Evolutionary conservation across 1,140 invertebrate species (phyloP).

Genomic region (Orchestia grillus): DNA sequence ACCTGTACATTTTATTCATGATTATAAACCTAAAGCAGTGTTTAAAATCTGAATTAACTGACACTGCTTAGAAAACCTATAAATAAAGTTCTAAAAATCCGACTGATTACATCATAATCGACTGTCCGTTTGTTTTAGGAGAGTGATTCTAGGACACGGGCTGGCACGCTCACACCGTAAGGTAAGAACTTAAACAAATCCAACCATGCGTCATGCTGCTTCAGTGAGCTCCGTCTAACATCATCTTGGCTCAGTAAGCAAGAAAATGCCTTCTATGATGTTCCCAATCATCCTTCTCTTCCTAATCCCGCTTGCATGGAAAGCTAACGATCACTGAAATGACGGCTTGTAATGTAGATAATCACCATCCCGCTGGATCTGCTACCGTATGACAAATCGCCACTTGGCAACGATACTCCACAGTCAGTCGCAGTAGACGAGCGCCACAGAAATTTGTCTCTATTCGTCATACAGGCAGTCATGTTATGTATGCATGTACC

Average conservation of each 20-base stretch:
- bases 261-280: slow-evolving; percentile 29
- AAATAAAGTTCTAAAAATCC: no score
- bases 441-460: slow-evolving; percentile 8
- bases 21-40: no score
- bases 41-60: no score
- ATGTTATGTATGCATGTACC: not conserved
- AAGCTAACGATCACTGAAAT: slow-evolving; percentile 31
- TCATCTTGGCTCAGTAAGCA: slow-evolving; percentile 12
- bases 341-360: slow-evolving; percentile 2
- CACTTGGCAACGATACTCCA: slow-evolving; percentile 17
- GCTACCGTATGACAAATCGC: slow-evolving; percentile 30
- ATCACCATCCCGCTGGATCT: not conserved
- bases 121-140: not conserved
- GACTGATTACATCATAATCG: no score
- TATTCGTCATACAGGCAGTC: not conserved
- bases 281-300: slow-evolving; percentile 1
- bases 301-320: not conserved
- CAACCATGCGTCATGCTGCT: not conserved
- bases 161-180: not conserved
- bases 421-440: slow-evolving; percentile 11
- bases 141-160: not conserved
- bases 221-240: not conserved
- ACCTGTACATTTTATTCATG: no score
- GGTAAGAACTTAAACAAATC: not conserved
- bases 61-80: no score